These are phyloP conservation scores for Laterallus jamaicensis DNA, from an alignment of 2,113 vertebrate genomes.

Conservation along the genomic window DNA sequence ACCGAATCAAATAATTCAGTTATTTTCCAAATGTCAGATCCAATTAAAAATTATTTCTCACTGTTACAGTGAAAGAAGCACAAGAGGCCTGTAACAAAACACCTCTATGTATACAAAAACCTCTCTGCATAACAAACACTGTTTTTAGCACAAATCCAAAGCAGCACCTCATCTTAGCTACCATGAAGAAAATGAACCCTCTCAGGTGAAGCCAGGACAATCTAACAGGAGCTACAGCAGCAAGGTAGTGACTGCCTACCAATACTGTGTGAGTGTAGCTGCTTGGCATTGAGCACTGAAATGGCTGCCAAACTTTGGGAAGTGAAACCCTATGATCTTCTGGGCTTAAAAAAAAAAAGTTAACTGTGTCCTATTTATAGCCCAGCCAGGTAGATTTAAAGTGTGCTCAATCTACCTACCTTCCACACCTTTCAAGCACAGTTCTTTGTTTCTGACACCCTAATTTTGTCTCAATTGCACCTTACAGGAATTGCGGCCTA, in stretches of 20 bases:
- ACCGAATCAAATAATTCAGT: background rate
- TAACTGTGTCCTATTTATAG: background rate
- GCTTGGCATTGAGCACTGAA: background rate
- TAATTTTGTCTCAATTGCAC: background rate
- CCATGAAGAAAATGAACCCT: too few species aligned
- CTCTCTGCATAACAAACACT: too few species aligned
- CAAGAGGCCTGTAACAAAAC: too few species aligned
- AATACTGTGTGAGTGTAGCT: background rate
- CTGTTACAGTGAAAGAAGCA: too few species aligned
- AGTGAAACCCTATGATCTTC: background rate
- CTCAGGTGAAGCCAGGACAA: too few species aligned
- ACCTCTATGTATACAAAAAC: too few species aligned
- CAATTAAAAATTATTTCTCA: background rate
- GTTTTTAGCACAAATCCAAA: too few species aligned
- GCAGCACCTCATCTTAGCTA: too few species aligned
- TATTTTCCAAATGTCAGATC: background rate
- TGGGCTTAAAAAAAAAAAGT: too few species aligned
- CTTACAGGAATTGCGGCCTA: background rate
- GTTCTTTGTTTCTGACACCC: background rate
- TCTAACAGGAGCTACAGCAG: background rate
- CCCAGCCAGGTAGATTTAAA: background rate
- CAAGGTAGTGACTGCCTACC: background rate
- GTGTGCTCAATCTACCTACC: background rate
- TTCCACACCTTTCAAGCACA: background rate
- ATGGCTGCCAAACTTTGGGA: background rate